Base-by-base conservation (phyloP, 2,797 vertebrate species). In the Thalassophryne amazonica region DNA sequence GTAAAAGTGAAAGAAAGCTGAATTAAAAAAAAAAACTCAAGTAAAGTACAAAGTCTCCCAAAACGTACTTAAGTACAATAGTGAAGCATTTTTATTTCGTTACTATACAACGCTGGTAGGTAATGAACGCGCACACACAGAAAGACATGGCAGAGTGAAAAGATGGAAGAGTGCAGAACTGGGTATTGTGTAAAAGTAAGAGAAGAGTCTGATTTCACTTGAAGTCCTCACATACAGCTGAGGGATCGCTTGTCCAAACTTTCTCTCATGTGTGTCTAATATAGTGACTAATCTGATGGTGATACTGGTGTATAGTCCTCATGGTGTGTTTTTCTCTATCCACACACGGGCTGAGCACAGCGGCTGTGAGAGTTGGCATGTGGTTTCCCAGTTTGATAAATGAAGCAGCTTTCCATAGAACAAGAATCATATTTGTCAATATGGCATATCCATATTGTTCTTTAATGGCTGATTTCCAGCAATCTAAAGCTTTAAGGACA, bases 201-300 rank as follows among this genome's bases (percentile, higher is more conserved):
- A 22, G 39, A 13, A 40, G 20, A 40, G 13, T 24, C 15, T 53
- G 63, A 49, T 51, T 42, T 31, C 47, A 43, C 34, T 23, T 69
- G 31, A 54, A 73, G 69, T 76, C 76, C 53, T 69, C 56, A 55
- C 49, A 78, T 66, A 64, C 36, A 54, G 10, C 61, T 69, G 60
- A 65, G 19, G 22, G 60, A 67, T 8, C 42, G 66, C 38, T 63
- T 42, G 36, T 41, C 54, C 74, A 65, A 83, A 87, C 72, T 69
- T 55, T 19, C 34, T 41, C 73, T 55, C 45, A 53, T 42, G 83
- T 86, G 81, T 72, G 49, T 48, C 61, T 53, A 62, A 21, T n/a
- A 3, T 25, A 4, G 16, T n/a, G n/a, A n/a, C 42, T 82, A 77
- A 87, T 86, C 85, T 85, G 86, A 87, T 86, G 37, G 60, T 85